Conservation (phyloP, 2,797 vertebrate species). For the Neosalanx taihuensis region DNA sequence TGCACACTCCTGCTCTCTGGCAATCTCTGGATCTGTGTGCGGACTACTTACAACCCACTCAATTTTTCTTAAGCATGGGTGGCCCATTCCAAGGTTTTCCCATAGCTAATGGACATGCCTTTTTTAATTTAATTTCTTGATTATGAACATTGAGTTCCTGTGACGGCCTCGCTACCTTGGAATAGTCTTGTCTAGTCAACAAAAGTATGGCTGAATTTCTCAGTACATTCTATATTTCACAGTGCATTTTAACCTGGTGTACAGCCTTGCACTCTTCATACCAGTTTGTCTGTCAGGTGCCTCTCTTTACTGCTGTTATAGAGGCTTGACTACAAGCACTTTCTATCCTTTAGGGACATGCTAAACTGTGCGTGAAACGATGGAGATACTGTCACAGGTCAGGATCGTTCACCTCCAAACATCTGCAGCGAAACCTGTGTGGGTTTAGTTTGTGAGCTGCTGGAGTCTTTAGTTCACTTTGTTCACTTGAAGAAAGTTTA, state of each 20-base stretch:
- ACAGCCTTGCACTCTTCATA: background rate
- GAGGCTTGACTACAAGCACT: too few species aligned
- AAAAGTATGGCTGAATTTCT: constrained; percentile 28
- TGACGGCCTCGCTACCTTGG: background rate
- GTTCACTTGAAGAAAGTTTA: too few species aligned
- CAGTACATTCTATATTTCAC: constrained; percentile 34
- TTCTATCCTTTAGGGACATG: too few species aligned
- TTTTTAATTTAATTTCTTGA: constrained; percentile 24
- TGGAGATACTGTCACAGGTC: background rate
- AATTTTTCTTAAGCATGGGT: constrained; percentile 48
- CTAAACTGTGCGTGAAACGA: constrained; percentile 2
- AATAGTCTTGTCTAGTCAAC: constrained; percentile 13
- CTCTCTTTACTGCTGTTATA: background rate
- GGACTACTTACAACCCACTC: constrained; percentile 39
- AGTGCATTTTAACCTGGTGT: constrained; percentile 41
- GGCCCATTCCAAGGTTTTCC: constrained; percentile 42
- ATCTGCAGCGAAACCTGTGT: background rate
- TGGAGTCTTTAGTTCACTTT: background rate
- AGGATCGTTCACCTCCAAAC: background rate
- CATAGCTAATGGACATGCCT: constrained; percentile 24
- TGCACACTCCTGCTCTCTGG: constrained; percentile 44
- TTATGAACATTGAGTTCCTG: constrained; percentile 33
- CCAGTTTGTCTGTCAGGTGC: constrained; percentile 23
- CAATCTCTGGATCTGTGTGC: constrained; percentile 45
- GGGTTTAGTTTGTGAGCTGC: background rate